These are phyloP conservation scores for Pandion haliaetus DNA, from an alignment of 2,113 vertebrate genomes.

Conservation along the genomic window DNA sequence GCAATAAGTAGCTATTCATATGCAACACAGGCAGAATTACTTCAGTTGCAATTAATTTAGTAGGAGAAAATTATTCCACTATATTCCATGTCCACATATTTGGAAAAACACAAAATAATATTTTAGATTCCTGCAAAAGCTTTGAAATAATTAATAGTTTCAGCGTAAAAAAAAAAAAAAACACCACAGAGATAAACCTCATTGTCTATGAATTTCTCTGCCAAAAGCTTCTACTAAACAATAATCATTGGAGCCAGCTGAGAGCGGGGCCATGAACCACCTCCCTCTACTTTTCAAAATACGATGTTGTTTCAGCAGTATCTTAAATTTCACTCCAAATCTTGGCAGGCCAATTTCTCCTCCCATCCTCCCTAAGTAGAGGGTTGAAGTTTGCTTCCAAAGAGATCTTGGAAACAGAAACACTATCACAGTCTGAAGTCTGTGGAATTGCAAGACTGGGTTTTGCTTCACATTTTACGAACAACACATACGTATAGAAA, in stretches of 20 bases:
- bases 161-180: neutral
- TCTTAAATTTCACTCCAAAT: neutral
- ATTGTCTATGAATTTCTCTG: neutral
- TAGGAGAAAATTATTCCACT: neutral
- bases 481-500: neutral
- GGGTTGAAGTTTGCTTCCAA: neutral
- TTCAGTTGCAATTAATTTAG: neutral
- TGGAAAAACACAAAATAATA: neutral
- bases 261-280: neutral
- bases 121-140: neutral
- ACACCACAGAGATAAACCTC: neutral
- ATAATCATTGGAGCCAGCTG: neutral
- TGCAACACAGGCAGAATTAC: neutral
- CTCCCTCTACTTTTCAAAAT: neutral
- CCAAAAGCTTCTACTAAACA: neutral
- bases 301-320: neutral
- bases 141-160: neutral
- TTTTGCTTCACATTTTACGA: neutral
- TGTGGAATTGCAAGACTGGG: neutral
- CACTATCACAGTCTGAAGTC: neutral
- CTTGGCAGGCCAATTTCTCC: neutral
- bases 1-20: neutral
- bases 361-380: neutral
- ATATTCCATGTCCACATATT: neutral
- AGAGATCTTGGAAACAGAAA: neutral